phyloP scores from a whole-genome alignment of 2,797 vertebrate species.

The Mormyrus hasselquistii region DNA sequence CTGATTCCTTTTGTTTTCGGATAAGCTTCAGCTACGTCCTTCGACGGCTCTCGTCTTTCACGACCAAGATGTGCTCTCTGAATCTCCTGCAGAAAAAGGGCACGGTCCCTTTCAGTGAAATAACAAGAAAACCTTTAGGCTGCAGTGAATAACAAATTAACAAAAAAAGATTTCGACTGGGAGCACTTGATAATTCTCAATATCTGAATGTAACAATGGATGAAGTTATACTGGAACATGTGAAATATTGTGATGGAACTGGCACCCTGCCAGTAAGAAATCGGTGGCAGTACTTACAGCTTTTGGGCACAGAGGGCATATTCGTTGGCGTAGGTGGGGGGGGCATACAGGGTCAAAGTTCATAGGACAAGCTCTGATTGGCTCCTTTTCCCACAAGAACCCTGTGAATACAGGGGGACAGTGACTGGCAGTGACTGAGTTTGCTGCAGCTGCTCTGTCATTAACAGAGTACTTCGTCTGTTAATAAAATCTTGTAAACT shows the following conservation, averaged over 20 bases:
- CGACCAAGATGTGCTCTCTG: constrained; percentile 49
- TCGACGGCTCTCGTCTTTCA: constrained; percentile 47
- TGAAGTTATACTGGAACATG: not conserved
- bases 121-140: not conserved
- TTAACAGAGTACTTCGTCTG: too few species aligned
- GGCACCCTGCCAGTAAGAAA: constrained; percentile 22
- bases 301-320: constrained; percentile 9
- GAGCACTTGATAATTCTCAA: not conserved
- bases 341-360: constrained; percentile 48
- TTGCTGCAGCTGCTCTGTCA: too few species aligned
- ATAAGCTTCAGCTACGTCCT: not conserved
- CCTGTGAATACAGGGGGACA: constrained; percentile 36
- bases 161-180: not conserved
- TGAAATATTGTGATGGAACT: not conserved
- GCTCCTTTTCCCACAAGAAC: constrained; percentile 43
- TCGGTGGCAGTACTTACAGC: constrained; percentile 26
- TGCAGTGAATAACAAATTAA: not conserved
- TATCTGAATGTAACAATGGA: not conserved
- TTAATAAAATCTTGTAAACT: too few species aligned
- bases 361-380: constrained; percentile 50
- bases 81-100: constrained; percentile 39
- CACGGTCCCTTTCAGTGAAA: not conserved
- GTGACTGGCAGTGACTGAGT: too few species aligned
- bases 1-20: not conserved
- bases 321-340: constrained; percentile 40